Percentiles rank a stretch among this genome's conserved stretches.
Evolutionary conservation across 2,113 vertebrate species (phyloP).

Genomic region (Neodontobutis hainanensis): DNA sequence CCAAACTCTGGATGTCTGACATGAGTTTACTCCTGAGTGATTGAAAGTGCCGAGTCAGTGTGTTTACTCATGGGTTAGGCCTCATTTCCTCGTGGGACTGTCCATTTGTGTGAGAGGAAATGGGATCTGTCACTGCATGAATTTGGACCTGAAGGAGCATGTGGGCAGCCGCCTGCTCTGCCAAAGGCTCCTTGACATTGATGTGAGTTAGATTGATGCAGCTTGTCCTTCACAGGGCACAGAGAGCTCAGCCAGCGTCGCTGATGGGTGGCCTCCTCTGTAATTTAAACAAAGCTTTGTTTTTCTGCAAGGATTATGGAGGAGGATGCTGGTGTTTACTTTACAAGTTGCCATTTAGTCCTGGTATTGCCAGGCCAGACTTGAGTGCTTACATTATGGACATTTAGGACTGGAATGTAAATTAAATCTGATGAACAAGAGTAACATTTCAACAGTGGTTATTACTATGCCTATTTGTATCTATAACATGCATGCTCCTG

Average conservation of each 20-base stretch:
- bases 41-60: constrained; percentile 14
- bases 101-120: constrained; percentile 18
- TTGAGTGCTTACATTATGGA: not conserved
- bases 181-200: constrained; percentile 21
- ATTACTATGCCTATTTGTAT: no score
- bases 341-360: no score
- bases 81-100: constrained; percentile 8
- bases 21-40: constrained; percentile 20
- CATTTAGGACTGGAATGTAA: no score
- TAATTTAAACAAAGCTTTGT: constrained; percentile 34
- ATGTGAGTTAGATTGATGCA: constrained; percentile 45
- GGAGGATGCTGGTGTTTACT: not conserved
- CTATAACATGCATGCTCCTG: no score
- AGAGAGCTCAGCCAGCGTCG: not conserved
- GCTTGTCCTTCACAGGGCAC: constrained; percentile 26
- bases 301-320: constrained; percentile 9
- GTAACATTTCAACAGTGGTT: no score
- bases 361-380: no score
- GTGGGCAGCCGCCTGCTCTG: constrained; percentile 19
- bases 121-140: constrained; percentile 13
- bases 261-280: not conserved
- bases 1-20: not conserved
- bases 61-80: constrained; percentile 8
- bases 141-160: constrained; percentile 9
- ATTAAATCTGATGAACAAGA: no score